Evolutionary conservation across 2,888 invertebrate species (phyloP).

Genomic region (Sialis fuliginosa): DNA sequence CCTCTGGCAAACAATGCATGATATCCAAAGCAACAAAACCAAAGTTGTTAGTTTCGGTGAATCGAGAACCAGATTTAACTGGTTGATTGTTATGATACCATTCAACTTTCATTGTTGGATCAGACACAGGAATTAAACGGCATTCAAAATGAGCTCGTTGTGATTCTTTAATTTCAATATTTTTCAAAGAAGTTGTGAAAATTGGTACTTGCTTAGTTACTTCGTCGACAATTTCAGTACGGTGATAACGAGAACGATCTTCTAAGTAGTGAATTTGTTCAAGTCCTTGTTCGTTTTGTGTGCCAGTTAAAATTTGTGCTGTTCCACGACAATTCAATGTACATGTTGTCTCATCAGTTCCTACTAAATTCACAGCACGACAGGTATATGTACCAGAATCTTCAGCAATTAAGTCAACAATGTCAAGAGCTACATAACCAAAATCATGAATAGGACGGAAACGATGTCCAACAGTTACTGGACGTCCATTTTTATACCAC

Average conservation of each 20-base stretch:
- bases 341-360: conserved; percentile 72
- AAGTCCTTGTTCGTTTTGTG: conserved; percentile 74
- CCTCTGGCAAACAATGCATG: conserved; percentile 87
- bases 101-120: conserved; percentile 82
- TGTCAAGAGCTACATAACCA: conserved; percentile 94
- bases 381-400: conserved; percentile 91
- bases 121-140: conserved; percentile 83
- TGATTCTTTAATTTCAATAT: conserved; percentile 83
- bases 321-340: conserved; percentile 54
- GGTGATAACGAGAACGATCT: conserved; percentile 60
- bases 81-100: conserved; percentile 90
- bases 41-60: conserved; percentile 91
- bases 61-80: conserved; percentile 83
- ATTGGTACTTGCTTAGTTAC: conserved; percentile 79
- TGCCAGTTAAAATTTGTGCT: conserved; percentile 64
- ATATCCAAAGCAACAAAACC: conserved; percentile 96
- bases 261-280: conserved; percentile 82
- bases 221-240: conserved; percentile 61
- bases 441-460: conserved; percentile 96
- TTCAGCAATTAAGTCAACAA: conserved; percentile 89
- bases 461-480: conserved; percentile 84
- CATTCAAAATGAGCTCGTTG: conserved; percentile 91
- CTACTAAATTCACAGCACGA: conserved; percentile 77
- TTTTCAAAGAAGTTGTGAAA: conserved; percentile 83
- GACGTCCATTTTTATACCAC: conserved; percentile 91